Conservation (phyloP, 2,888 invertebrate genomes). For the Stenoptilia bipunctidactyla region DNA sequence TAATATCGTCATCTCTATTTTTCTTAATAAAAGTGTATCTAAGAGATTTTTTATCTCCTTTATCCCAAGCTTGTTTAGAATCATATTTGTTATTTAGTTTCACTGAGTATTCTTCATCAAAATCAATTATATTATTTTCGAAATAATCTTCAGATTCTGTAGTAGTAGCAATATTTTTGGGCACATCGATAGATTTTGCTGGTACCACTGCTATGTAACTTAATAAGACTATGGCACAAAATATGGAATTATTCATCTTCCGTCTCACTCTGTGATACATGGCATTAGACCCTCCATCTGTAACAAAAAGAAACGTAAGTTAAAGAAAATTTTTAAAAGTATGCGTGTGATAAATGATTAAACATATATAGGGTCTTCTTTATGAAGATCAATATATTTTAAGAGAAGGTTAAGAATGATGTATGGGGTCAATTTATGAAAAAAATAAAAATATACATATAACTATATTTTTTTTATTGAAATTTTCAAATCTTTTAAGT, state of each 20-base stretch:
- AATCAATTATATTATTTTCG: constrained; percentile 55
- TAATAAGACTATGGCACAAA: constrained; percentile 40
- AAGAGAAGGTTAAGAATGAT: too few relatives aligned
- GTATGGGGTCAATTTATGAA: too few relatives aligned
- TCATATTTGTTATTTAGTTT: constrained; percentile 48
- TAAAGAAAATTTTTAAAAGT: too few relatives aligned
- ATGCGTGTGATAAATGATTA: too few relatives aligned
- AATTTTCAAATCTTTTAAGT: too few relatives aligned
- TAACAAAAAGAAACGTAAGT: too few relatives aligned
- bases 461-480: too few relatives aligned
- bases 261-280: constrained; percentile 48
- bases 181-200: constrained; percentile 31
- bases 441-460: too few relatives aligned
- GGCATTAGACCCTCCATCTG: constrained; percentile 43
- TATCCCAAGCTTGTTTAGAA: constrained; percentile 33
- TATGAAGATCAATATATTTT: too few relatives aligned
- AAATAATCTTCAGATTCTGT: constrained; percentile 28
- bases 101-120: constrained; percentile 46
- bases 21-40: constrained; percentile 44
- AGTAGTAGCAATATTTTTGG: constrained; percentile 19
- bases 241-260: constrained; percentile 38
- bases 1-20: constrained; percentile 15
- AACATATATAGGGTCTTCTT: too few relatives aligned
- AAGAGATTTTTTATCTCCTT: constrained; percentile 40
- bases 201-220: constrained; percentile 21